phyloP scores from a whole-genome alignment of 2,888 invertebrate species.

The Eilema depressum region DNA sequence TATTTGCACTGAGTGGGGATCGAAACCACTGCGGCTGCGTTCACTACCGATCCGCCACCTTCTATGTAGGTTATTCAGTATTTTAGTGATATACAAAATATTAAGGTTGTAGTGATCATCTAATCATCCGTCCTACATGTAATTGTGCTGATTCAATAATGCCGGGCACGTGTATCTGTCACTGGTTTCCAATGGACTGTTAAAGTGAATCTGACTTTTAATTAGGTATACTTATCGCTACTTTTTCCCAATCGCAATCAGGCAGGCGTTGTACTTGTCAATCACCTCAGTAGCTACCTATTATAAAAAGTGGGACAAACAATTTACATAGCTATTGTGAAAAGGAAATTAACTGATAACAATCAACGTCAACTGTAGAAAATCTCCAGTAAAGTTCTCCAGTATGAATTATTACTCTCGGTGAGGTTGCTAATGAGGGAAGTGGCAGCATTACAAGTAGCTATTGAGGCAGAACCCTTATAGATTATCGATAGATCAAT shows the following conservation, averaged over 20 bases:
- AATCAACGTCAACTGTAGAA: slow-evolving; percentile 14
- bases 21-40: no score
- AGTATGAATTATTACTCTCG: slow-evolving; percentile 37
- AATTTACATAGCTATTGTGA: neutral
- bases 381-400: slow-evolving; percentile 33
- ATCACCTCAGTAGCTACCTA: neutral
- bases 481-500: slow-evolving; percentile 51
- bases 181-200: no score
- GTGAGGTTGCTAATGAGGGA: slow-evolving; percentile 45
- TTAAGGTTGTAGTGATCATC: no score
- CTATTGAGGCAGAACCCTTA: slow-evolving; percentile 35
- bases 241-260: neutral
- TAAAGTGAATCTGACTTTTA: no score
- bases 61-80: no score
- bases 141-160: no score
- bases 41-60: no score
- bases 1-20: no score
- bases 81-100: no score
- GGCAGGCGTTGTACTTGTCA: neutral
- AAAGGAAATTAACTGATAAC: slow-evolving; percentile 4
- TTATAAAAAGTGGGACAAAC: neutral
- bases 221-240: no score
- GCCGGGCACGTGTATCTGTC: no score
- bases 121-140: no score
- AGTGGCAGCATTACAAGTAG: slow-evolving; percentile 39